Evolutionary conservation across 2,888 invertebrate genomes (phyloP).

Genomic region (Muscina levida): DNA sequence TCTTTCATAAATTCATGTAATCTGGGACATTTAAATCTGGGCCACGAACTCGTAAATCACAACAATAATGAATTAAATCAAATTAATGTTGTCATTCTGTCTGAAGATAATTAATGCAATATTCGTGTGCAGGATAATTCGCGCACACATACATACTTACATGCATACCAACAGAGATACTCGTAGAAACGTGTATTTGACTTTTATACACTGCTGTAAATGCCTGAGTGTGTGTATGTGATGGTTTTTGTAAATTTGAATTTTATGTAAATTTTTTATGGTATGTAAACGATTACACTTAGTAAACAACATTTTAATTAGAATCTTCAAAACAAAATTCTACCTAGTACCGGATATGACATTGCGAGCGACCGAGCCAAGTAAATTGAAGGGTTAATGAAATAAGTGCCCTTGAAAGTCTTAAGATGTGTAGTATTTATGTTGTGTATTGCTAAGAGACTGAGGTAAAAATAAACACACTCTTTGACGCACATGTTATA

Average conservation of each 20-base stretch:
- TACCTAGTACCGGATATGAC: not conserved
- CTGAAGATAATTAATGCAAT: conserved; percentile 27
- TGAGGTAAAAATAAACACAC: too few species aligned
- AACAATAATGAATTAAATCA: conserved; percentile 35
- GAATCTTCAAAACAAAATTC: not conserved
- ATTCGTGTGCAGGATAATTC: not conserved
- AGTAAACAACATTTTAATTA: conserved; percentile 27
- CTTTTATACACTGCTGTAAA: too few species aligned
- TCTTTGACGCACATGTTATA: too few species aligned
- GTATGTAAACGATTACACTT: conserved; percentile 29
- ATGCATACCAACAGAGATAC: too few species aligned
- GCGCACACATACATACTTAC: too few species aligned
- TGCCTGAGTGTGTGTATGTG: not conserved
- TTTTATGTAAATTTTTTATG: conserved; percentile 10
- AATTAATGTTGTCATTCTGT: conserved; percentile 34
- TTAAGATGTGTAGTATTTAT: too few species aligned
- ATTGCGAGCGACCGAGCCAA: too few species aligned
- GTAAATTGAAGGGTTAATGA: too few species aligned
- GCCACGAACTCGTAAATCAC: not conserved
- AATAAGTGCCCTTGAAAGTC: too few species aligned
- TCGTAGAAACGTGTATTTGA: too few species aligned
- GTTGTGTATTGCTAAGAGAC: too few species aligned
- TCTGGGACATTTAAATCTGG: not conserved
- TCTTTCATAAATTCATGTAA: too few species aligned
- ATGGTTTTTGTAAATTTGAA: not conserved